phyloP scores from a whole-genome alignment of 2,888 invertebrate genomes.

The Amphiduros pacificus region DNA sequence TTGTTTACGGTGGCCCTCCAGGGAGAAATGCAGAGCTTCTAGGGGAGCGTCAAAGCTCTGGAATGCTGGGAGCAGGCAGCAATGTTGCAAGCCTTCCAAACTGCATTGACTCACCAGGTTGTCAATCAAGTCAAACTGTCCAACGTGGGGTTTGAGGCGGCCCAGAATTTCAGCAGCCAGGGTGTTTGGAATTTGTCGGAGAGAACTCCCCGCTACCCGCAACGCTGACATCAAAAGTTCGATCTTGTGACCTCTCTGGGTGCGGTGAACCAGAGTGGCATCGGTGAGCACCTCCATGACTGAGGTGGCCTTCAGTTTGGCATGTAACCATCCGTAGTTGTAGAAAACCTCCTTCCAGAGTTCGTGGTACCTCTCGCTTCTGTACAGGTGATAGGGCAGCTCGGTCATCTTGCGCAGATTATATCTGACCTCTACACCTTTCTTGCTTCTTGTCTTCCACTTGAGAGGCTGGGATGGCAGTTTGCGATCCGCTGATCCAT shows the following conservation, averaged over 20 bases:
- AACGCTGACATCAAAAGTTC: conserved; percentile 28
- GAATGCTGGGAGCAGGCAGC: conserved; percentile 31
- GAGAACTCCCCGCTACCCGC: conserved; percentile 28
- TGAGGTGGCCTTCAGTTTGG: conserved; percentile 89
- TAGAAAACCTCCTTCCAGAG: conserved; percentile 88
- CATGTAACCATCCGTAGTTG: conserved; percentile 94
- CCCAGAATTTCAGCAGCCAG: conserved; percentile 90
- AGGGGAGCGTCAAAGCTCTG: conserved; percentile 35
- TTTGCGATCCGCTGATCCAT: conserved; percentile 37
- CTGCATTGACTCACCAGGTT: conserved; percentile 86
- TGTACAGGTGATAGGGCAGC: conserved; percentile 39
- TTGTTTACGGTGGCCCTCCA: conserved; percentile 33
- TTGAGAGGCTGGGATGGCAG: conserved; percentile 41
- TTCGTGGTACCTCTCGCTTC: conserved; percentile 70
- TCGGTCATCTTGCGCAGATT: conserved; percentile 45
- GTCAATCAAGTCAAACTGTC: conserved; percentile 67
- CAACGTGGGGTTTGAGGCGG: conserved; percentile 63
- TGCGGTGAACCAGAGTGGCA: conserved; percentile 62
- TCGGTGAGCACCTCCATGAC: conserved; percentile 91
- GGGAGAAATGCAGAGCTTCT: conserved; percentile 29
- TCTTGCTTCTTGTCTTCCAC: conserved; percentile 14
- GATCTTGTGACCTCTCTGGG: conserved; percentile 9
- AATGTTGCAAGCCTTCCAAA: conserved; percentile 76
- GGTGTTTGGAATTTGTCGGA: conserved; percentile 32
- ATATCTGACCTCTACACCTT: conserved; percentile 25